Percentiles rank a stretch among this genome's conserved stretches.
Conservation (phyloP, 30 jellyfish, hydroid and myxozoan species). For the Hydractinia symbiolongicarpus region DNA sequence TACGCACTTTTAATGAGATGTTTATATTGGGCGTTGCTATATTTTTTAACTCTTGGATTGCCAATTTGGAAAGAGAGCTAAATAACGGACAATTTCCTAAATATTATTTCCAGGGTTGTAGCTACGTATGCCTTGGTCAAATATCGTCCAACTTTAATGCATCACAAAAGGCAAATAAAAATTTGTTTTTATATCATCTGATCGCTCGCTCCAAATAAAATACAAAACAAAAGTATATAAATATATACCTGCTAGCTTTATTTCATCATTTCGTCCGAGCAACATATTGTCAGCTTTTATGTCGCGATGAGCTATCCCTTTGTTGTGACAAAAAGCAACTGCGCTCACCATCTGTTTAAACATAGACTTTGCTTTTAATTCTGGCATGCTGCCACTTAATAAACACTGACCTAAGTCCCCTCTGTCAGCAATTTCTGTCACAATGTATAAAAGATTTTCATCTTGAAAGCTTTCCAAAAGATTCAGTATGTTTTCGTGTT, state of each 20-base stretch:
- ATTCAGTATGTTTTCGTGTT: neutral
- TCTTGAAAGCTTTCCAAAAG: neutral
- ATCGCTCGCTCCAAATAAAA: too few species aligned
- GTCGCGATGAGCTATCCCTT: constrained; percentile 11
- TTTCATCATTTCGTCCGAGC: neutral
- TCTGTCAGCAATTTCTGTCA: neutral
- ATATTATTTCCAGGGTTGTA: too few species aligned
- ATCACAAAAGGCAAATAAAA: too few species aligned
- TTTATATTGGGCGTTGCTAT: too few species aligned
- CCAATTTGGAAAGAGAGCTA: too few species aligned
- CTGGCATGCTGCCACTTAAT: neutral
- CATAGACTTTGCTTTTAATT: neutral
- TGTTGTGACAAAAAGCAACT: neutral
- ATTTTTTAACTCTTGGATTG: too few species aligned
- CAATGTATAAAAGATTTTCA: neutral
- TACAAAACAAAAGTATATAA: neutral
- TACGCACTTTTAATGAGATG: too few species aligned
- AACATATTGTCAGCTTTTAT: neutral
- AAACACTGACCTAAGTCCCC: constrained; percentile 1
- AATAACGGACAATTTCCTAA: too few species aligned
- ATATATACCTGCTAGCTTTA: constrained; percentile 8
- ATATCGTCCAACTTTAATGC: too few species aligned
- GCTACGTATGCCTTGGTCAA: too few species aligned
- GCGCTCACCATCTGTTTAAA: neutral
- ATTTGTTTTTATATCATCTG: too few species aligned